Evolutionary conservation across 2,888 invertebrate species (phyloP).

Genomic region (Tuberolachnus salignus): DNA sequence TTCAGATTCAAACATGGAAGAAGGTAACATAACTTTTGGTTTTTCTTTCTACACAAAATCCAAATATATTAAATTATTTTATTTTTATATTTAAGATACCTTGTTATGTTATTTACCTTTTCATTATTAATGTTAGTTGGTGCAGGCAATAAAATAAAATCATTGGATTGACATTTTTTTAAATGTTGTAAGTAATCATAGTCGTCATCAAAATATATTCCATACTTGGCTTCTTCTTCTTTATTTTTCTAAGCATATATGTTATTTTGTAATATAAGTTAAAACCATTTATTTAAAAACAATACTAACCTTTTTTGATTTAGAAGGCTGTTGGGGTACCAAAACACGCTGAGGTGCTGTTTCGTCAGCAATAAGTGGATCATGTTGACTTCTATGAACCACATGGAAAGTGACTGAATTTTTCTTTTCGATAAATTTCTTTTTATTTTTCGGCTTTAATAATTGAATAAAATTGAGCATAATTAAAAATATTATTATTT

Average conservation of each 20-base stretch:
- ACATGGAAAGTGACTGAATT: constrained; percentile 89
- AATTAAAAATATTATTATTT: neutral
- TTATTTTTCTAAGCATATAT: constrained; percentile 60
- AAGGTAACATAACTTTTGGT: constrained; percentile 71
- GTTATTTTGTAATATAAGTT: constrained; percentile 21
- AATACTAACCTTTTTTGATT: constrained; percentile 32
- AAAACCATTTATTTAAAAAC: constrained; percentile 7
- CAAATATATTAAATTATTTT: neutral
- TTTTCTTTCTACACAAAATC: constrained; percentile 57
- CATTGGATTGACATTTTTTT: constrained; percentile 53
- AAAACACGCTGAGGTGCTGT: constrained; percentile 87
- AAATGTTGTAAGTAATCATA: constrained; percentile 95
- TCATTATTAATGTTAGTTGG: constrained; percentile 37
- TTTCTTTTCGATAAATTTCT: constrained; percentile 89
- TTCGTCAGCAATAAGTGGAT: constrained; percentile 88
- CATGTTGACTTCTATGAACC: constrained; percentile 91
- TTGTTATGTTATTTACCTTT: constrained; percentile 16
- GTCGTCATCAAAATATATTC: constrained; percentile 92
- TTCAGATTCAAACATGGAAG: constrained; percentile 85
- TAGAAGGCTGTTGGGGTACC: constrained; percentile 64
- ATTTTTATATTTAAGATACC: neutral
- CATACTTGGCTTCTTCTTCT: constrained; percentile 82
- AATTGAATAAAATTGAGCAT: neutral
- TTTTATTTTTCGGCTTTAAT: constrained; percentile 63
- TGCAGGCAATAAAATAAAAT: constrained; percentile 48